A percentile compares a stretch with the other conserved stretches of the same genome.
Conservation (phyloP, 2,113 vertebrate species). For the Lamprologus speciosus region DNA sequence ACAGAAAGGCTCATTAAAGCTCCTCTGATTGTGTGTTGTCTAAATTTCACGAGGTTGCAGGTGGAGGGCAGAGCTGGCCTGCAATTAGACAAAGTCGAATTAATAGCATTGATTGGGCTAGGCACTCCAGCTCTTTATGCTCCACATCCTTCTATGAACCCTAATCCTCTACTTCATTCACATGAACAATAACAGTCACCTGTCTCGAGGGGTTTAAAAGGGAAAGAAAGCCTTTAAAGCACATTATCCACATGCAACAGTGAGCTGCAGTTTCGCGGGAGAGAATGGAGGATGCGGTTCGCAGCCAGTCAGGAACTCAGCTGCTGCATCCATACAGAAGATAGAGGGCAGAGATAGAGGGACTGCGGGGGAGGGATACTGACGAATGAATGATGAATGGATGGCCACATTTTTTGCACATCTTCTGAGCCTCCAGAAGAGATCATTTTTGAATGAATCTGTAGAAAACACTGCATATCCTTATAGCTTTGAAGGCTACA, state of each 20-base stretch:
- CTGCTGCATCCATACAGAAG: conserved; percentile 40
- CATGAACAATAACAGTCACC: neutral
- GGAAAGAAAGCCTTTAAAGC: neutral
- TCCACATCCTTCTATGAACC: neutral
- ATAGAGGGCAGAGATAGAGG: conserved; percentile 26
- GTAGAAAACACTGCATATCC: neutral
- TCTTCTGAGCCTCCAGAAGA: neutral
- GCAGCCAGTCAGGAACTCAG: conserved; percentile 53
- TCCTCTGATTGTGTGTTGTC: neutral
- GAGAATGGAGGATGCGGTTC: conserved; percentile 45
- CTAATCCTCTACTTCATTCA: neutral
- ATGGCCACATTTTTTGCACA: neutral
- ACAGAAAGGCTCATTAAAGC: neutral
- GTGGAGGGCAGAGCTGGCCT: neutral
- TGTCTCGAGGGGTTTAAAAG: neutral
- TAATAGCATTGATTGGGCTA: neutral
- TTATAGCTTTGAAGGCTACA: neutral
- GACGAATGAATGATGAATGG: neutral
- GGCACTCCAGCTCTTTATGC: neutral
- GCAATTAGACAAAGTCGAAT: neutral
- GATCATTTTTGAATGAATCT: neutral
- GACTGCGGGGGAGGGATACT: neutral
- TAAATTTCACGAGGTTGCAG: neutral
- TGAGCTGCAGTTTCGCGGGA: neutral
- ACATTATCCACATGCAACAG: neutral